Base-by-base conservation (phyloP, 1,140 invertebrate species). In the Saxidomus purpurata region DNA sequence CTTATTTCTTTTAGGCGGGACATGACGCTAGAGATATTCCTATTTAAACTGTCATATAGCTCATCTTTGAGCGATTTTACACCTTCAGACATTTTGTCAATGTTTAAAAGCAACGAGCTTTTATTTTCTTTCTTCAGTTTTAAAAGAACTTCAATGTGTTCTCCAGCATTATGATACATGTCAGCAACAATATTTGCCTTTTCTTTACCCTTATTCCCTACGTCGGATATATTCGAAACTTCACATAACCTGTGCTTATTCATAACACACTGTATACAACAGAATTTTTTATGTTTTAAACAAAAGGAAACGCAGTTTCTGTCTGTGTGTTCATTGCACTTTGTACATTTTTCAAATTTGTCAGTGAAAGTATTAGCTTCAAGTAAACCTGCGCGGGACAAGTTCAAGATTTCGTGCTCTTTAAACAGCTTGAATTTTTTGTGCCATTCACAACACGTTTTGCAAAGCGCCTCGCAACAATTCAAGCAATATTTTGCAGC, bases 371-470 rank as follows among this genome's bases (percentile, higher is more conserved):
- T 31, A 6, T 67, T 15, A 6, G 28, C 11, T 67, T 67, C 1
- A 17, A 67, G n/a, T n/a, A 67, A 31, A 31, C 31, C 17, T 6
- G 3, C 11, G n/a, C 15, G 1, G 61, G 3, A 8, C 28, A 67
- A 6, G n/a, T 2, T 1, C 1, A 67, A 15, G 9, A 67, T 25
- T 8, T 28, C 31, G 28, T 67, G 61, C 28, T 28, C 2, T 31
- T 67, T 67, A 67, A 67, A 31, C 8, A 67, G 61, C 28, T 67
- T 67, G 61, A 67, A 67, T 36, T 67, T 67, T 8, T 67, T 67
- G n/a, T 67, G 61, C 61, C 61, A 67, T 15, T 67, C 61, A n/a
- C 2, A 67, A 67, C 61, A 67, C 3, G 31, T 36, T 36, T 67
- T 67, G 31, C 61, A 67, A 11, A 67, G 61, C 6, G 61, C 25